These are phyloP conservation scores for Leontocebus nigricollis DNA, from an alignment of 2,797 vertebrate species.

Conservation along the genomic window DNA sequence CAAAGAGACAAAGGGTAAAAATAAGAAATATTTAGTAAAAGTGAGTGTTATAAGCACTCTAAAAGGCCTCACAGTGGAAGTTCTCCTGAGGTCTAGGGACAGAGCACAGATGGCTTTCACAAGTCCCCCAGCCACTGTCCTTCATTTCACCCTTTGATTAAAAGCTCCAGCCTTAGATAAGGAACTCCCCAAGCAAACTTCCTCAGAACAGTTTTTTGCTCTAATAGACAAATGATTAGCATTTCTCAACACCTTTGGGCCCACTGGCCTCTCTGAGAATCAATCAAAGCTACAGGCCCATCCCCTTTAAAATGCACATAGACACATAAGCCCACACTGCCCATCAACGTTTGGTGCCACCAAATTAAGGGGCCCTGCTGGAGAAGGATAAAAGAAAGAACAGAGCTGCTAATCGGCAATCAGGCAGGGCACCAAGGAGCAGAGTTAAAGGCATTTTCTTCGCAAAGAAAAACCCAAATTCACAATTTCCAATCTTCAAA, in stretches of 20 bases:
- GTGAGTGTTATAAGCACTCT: not conserved
- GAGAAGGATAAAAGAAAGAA: not conserved
- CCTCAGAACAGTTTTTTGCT: constrained; percentile 1
- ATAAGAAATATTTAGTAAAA: not conserved
- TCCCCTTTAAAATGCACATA: not conserved
- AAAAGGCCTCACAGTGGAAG: not conserved
- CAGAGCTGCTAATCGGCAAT: not conserved
- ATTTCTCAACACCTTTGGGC: not conserved
- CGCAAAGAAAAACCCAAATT: constrained; percentile 2
- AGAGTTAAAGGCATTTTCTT: not conserved
- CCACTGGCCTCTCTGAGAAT: not conserved
- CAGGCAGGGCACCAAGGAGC: not conserved
- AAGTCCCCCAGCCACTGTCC: not conserved
- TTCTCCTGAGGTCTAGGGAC: not conserved
- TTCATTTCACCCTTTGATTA: not conserved
- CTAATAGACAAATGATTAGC: not conserved
- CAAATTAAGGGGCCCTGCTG: not conserved
- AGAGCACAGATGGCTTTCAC: not conserved
- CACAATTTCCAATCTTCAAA: not conserved
- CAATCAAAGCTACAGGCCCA: not conserved
- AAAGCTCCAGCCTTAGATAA: not conserved
- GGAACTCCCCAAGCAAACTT: not conserved
- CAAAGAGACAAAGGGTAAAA: not conserved
- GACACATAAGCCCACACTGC: not conserved
- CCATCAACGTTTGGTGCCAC: not conserved